These are phyloP conservation scores for Huso huso DNA, from an alignment of 2,797 vertebrate species.

Conservation along the genomic window DNA sequence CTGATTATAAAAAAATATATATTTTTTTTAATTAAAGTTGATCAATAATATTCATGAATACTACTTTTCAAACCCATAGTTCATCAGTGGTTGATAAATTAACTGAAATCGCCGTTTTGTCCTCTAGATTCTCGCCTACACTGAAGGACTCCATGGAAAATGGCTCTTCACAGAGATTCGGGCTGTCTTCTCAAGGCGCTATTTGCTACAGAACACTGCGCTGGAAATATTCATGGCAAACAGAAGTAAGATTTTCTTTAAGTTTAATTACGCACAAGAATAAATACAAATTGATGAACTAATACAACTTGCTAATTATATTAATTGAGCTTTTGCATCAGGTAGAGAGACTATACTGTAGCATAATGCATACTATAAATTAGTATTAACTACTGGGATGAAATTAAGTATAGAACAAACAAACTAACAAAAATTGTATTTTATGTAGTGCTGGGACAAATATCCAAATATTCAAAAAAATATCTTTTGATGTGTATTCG, in stretches of 20 bases:
- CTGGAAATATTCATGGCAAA: conserved; percentile 97
- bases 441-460: too few species aligned
- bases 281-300: too few species aligned
- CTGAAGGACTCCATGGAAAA: conserved; percentile 93
- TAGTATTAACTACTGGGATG: too few species aligned
- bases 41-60: conserved; percentile 72
- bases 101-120: conserved; percentile 23
- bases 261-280: neutral
- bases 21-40: conserved; percentile 60
- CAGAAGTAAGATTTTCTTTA: conserved; percentile 66
- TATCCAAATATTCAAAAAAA: too few species aligned
- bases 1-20: conserved; percentile 50
- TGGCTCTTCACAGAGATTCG: conserved; percentile 95
- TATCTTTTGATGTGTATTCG: too few species aligned
- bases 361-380: too few species aligned
- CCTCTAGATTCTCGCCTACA: conserved; percentile 80
- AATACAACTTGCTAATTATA: too few species aligned
- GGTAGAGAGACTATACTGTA: too few species aligned
- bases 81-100: conserved; percentile 54
- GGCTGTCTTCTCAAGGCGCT: conserved; percentile 85
- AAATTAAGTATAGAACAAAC: too few species aligned
- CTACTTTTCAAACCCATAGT: conserved; percentile 32
- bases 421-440: too few species aligned
- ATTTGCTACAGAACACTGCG: conserved; percentile 90
- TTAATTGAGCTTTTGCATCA: too few species aligned